Conservation (phyloP, 1,140 invertebrate genomes). For the Atopsyche davidsoni region DNA sequence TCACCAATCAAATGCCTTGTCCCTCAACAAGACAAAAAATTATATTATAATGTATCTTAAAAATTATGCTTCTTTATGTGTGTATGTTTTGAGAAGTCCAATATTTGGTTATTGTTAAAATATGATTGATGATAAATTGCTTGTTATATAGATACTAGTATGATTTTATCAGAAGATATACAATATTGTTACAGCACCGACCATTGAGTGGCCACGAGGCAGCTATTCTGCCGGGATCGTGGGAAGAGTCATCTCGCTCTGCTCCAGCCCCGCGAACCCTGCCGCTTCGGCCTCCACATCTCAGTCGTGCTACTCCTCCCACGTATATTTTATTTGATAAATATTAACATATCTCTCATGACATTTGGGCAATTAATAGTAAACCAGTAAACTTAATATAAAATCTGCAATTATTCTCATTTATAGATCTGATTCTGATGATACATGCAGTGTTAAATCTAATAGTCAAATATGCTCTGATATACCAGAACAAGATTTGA, state of each 20-base stretch:
- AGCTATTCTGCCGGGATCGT: slow-evolving; percentile 37
- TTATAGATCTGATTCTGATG: slow-evolving; percentile 27
- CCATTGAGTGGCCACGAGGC: slow-evolving; percentile 25
- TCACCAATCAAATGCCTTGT: no score
- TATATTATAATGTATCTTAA: neutral
- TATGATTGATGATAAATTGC: neutral
- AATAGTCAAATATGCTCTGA: slow-evolving; percentile 16
- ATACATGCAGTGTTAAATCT: slow-evolving; percentile 26
- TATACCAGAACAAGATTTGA: slow-evolving; percentile 43
- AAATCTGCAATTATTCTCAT: neutral
- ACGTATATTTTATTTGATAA: slow-evolving; percentile 24
- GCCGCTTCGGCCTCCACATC: slow-evolving; percentile 42
- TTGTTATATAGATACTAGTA: neutral
- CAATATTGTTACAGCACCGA: slow-evolving; percentile 19
- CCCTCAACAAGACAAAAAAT: no score
- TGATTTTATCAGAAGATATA: neutral
- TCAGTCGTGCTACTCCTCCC: slow-evolving; percentile 32
- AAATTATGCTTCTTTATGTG: no score
- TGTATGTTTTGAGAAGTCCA: neutral
- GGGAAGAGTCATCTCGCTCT: slow-evolving; percentile 49
- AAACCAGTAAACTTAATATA: neutral
- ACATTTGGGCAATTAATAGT: neutral
- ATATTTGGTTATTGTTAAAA: neutral
- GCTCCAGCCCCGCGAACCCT: slow-evolving; percentile 46
- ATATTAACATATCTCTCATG: neutral